phyloP scores from a whole-genome alignment of 2,113 vertebrate species.

The Rhinoptilus africanus region DNA sequence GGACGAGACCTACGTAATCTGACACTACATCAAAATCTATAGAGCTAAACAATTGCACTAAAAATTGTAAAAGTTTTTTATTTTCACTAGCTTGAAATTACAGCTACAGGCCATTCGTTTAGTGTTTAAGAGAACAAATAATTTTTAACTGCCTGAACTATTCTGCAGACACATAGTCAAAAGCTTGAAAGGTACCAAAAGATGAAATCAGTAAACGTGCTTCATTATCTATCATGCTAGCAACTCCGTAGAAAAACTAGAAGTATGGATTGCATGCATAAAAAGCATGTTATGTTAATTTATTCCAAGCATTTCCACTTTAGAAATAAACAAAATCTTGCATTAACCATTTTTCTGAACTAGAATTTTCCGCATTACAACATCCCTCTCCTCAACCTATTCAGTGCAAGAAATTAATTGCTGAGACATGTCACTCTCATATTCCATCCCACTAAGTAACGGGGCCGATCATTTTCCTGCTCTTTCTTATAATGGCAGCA shows the following conservation, averaged over 20 bases:
- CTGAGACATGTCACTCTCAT: accelerated
- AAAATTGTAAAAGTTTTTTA: background rate
- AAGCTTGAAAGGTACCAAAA: background rate
- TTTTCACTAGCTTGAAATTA: background rate
- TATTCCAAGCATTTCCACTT: background rate
- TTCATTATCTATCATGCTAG: background rate
- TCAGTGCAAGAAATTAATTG: background rate
- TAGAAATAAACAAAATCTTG: background rate
- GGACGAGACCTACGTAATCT: accelerated
- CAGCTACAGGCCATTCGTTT: background rate
- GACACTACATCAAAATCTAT: accelerated
- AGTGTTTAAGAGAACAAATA: background rate
- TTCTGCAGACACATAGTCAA: background rate
- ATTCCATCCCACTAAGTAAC: background rate
- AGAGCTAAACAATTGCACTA: background rate
- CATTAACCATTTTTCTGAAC: background rate
- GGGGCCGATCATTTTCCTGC: background rate
- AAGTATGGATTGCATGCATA: background rate
- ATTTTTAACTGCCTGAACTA: background rate
- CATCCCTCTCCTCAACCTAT: background rate
- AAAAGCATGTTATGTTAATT: background rate
- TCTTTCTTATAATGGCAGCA: background rate
- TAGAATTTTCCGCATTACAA: background rate
- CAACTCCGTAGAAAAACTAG: background rate
- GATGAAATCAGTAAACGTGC: background rate